Conservation (phyloP, 2,797 vertebrate species). For the Myotis daubentonii region DNA sequence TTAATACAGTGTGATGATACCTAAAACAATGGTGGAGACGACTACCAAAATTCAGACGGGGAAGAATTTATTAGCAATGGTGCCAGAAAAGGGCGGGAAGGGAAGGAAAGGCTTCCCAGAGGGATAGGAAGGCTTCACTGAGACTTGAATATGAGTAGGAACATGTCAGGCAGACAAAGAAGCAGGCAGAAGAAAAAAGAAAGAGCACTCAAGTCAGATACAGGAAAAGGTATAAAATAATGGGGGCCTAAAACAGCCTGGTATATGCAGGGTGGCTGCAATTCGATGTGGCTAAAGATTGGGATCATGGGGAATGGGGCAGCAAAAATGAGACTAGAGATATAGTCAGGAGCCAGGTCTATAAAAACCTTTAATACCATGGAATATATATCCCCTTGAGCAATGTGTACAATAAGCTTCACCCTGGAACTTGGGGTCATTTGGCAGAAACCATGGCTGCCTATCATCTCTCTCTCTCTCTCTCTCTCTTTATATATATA, state of each 20-base stretch:
- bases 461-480: neutral
- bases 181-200: neutral
- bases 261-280: accelerated
- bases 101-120: neutral
- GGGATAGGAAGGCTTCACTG: neutral
- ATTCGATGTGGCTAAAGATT: neutral
- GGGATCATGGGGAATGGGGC: neutral
- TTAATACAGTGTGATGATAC: neutral
- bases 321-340: conserved; percentile 30
- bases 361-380: neutral
- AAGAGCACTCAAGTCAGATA: neutral
- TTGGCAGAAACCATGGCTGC: neutral
- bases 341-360: neutral
- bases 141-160: neutral
- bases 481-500: too few relatives aligned
- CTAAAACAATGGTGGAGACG: neutral
- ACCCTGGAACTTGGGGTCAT: neutral
- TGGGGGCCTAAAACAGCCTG: neutral
- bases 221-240: neutral
- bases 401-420: neutral
- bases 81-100: neutral
- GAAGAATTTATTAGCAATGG: neutral
- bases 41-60: neutral
- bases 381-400: neutral
- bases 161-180: neutral